Evolutionary conservation across 2,888 invertebrate species (phyloP).

Genomic region (Tachina grossa): DNA sequence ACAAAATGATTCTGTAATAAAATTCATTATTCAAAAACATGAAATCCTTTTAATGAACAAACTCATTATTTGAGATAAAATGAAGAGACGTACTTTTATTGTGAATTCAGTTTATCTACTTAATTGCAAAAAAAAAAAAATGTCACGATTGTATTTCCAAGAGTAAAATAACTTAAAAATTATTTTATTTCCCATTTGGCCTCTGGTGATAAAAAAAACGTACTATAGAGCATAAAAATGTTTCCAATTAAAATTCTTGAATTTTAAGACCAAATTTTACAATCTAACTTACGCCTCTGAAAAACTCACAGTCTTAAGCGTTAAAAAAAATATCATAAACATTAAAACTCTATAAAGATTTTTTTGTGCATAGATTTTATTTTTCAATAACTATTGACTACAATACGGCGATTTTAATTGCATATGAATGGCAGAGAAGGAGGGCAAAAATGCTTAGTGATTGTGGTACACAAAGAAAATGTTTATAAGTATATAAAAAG

Average conservation of each 20-base stretch:
- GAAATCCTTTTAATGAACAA: background rate
- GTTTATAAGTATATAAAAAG: conserved; percentile 23
- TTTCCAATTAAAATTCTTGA: conserved; percentile 69
- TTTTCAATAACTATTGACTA: conserved; percentile 40
- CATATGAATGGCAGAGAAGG: conserved; percentile 48
- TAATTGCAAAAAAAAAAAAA: conserved; percentile 11
- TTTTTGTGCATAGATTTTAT: conserved; percentile 49
- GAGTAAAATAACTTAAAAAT: conserved; percentile 29
- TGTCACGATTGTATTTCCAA: conserved; percentile 48
- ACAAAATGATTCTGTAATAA: background rate
- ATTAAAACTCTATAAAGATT: conserved; percentile 59
- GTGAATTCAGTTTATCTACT: background rate
- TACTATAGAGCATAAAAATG: conserved; percentile 42
- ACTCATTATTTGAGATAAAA: background rate
- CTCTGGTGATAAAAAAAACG: conserved; percentile 30
- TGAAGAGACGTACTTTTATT: background rate
- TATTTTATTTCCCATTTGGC: conserved; percentile 24
- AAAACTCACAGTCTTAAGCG: conserved; percentile 29
- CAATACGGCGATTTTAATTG: conserved; percentile 54
- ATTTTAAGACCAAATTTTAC: conserved; percentile 61
- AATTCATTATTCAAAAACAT: background rate
- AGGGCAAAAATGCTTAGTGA: conserved; percentile 29
- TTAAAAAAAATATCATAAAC: conserved; percentile 43
- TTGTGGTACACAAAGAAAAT: conserved; percentile 36
- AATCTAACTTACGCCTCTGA: conserved; percentile 61